A percentile compares a stretch with the other conserved stretches of the same genome.
phyloP scores from a whole-genome alignment of 1,140 invertebrate species.

The Drosophila lini region DNA sequence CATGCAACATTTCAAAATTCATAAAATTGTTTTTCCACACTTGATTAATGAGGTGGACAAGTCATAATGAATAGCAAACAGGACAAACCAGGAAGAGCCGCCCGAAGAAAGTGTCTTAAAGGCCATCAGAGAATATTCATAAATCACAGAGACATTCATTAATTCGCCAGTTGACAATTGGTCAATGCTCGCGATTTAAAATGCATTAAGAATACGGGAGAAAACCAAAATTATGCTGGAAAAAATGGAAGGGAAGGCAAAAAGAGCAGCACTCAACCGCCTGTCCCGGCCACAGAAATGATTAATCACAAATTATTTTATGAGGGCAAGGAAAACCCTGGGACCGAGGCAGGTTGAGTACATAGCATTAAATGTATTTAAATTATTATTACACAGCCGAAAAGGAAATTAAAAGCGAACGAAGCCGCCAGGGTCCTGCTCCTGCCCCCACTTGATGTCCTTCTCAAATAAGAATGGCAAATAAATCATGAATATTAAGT shows the following conservation, averaged over 20 bases:
- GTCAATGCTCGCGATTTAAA: slow-evolving; percentile 73
- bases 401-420: slow-evolving; percentile 23
- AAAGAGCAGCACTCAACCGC: slow-evolving; percentile 35
- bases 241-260: slow-evolving; percentile 26
- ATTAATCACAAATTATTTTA: slow-evolving; percentile 76
- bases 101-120: slow-evolving; percentile 2
- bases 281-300: slow-evolving; percentile 56
- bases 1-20: background rate
- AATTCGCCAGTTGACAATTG: slow-evolving; percentile 72
- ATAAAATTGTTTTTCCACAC: slow-evolving; percentile 19
- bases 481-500: slow-evolving; percentile 77
- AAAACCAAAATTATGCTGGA: slow-evolving; percentile 18
- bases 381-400: slow-evolving; percentile 55
- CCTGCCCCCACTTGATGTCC: slow-evolving; percentile 22
- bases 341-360: slow-evolving; percentile 36
- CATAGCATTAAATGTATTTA: slow-evolving; percentile 70
- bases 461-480: slow-evolving; percentile 58
- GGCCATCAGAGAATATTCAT: slow-evolving; percentile 42
- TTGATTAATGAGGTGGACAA: slow-evolving; percentile 55
- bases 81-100: slow-evolving; percentile 4
- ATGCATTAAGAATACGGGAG: slow-evolving; percentile 55
- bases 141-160: slow-evolving; percentile 66
- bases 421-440: background rate
- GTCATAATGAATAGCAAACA: slow-evolving; percentile 43
- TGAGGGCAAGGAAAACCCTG: slow-evolving; percentile 44